Conservation (phyloP, 2,888 invertebrate genomes). For the Lathronympha strigana region DNA sequence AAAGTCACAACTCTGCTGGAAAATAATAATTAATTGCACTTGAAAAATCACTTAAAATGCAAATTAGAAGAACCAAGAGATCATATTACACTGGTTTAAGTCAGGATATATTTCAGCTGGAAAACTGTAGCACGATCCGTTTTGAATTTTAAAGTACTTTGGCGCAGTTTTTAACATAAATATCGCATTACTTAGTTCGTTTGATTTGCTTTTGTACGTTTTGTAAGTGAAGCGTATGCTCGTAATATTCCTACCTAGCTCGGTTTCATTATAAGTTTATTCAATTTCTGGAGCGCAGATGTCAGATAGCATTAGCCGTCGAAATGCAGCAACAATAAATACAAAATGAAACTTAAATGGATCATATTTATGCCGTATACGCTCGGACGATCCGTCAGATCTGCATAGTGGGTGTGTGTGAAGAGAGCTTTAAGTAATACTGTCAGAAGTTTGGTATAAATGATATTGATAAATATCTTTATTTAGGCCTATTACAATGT, state of each 20-base stretch:
- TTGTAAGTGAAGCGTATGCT: slow-evolving; percentile 17
- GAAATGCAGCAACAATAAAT: not conserved
- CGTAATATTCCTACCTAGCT: slow-evolving; percentile 12
- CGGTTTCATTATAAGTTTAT: not conserved
- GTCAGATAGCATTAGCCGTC: not conserved
- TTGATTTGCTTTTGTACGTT: slow-evolving; percentile 18
- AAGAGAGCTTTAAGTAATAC: too few species aligned
- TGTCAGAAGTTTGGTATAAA: too few species aligned
- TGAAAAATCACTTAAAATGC: not conserved
- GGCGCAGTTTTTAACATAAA: slow-evolving; percentile 38
- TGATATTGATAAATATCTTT: too few species aligned
- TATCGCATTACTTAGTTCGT: slow-evolving; percentile 24
- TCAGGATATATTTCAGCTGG: slow-evolving; percentile 24
- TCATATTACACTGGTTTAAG: slow-evolving; percentile 20
- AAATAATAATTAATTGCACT: not conserved
- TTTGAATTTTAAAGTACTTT: slow-evolving; percentile 38
- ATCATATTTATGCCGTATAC: too few species aligned
- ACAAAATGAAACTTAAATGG: too few species aligned
- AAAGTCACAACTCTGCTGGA: not conserved
- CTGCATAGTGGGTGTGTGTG: too few species aligned
- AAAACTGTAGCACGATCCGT: slow-evolving; percentile 23
- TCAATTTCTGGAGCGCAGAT: not conserved
- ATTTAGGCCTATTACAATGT: too few species aligned
- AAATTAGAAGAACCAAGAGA: not conserved
- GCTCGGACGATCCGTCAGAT: too few species aligned